A percentile compares a stretch with the other conserved stretches of the same genome.
Conservation (phyloP, 2,888 invertebrate species). For the Clistopyga incitator region DNA sequence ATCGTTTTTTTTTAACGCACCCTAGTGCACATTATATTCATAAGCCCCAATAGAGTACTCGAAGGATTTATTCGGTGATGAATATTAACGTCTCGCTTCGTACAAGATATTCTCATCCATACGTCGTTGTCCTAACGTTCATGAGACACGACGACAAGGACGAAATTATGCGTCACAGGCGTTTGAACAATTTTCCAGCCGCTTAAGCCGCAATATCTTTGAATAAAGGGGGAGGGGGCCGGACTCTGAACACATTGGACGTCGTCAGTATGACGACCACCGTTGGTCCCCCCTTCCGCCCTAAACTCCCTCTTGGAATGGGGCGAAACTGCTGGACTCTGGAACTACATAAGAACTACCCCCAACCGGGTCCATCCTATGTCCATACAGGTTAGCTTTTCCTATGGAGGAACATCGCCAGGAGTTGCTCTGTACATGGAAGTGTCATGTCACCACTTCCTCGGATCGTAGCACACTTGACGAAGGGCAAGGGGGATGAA, state of each 20-base stretch:
- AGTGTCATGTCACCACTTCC: slow-evolving; percentile 58
- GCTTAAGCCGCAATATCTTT: slow-evolving; percentile 80
- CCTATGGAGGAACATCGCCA: not conserved
- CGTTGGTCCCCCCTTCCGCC: not conserved
- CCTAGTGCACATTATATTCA: too few relatives aligned
- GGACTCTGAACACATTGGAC: not conserved
- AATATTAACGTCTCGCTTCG: not conserved
- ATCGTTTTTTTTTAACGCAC: too few relatives aligned
- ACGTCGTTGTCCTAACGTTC: slow-evolving; percentile 4
- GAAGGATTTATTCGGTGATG: not conserved
- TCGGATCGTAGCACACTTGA: slow-evolving; percentile 52
- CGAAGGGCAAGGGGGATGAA: slow-evolving; percentile 37
- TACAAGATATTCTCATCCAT: slow-evolving; percentile 5
- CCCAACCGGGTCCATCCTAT: slow-evolving; percentile 3
- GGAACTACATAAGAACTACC: slow-evolving; percentile 14
- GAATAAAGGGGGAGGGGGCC: not conserved
- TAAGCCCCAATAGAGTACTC: too few relatives aligned
- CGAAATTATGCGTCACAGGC: slow-evolving; percentile 69
- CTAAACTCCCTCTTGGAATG: not conserved
- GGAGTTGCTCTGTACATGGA: slow-evolving; percentile 34
- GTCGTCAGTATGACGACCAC: slow-evolving; percentile 8
- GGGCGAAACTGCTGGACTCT: slow-evolving; percentile 2
- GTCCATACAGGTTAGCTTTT: slow-evolving; percentile 9
- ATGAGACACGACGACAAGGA: slow-evolving; percentile 25
- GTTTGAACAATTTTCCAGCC: slow-evolving; percentile 82